phyloP scores from a whole-genome alignment of 2,113 vertebrate genomes.

The Macroglossus sobrinus region DNA sequence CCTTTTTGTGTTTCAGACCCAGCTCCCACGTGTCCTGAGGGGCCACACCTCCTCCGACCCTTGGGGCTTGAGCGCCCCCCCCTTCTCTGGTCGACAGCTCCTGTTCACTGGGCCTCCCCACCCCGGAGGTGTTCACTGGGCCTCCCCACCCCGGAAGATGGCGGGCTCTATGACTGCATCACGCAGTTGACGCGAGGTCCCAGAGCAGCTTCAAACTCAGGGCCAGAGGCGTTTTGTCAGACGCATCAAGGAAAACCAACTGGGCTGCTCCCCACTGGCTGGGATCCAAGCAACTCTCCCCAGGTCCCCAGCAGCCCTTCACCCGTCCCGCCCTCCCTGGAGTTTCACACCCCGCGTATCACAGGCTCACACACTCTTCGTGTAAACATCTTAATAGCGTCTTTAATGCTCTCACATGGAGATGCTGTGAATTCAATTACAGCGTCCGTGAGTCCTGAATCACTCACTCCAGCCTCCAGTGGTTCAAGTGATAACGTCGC shows the following conservation, averaged over 20 bases:
- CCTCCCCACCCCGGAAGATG: not conserved
- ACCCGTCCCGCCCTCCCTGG: not conserved
- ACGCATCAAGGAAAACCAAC: not conserved
- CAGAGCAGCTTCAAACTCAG: not conserved
- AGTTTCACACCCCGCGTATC: constrained; percentile 2
- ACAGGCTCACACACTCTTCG: constrained; percentile 33
- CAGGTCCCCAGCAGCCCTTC: not conserved
- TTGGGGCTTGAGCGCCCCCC: not conserved
- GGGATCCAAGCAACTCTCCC: not conserved
- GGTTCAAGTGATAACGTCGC: constrained; percentile 49
- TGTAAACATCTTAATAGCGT: constrained; percentile 68
- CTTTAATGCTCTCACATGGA: constrained; percentile 68
- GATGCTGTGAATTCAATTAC: constrained; percentile 58
- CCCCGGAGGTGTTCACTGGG: not conserved
- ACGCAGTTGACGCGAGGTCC: not conserved
- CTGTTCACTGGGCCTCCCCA: not conserved
- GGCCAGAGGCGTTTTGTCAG: not conserved
- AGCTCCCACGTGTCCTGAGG: not conserved
- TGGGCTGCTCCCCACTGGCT: not conserved
- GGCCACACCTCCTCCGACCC: not conserved
- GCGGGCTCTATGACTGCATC: not conserved
- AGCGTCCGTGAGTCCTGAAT: constrained; percentile 61
- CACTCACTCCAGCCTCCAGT: constrained; percentile 29
- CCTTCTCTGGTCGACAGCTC: not conserved
- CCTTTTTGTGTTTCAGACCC: not conserved